Evolutionary conservation across 2,888 invertebrate species (phyloP), one percentile per base, ranked within the genome.

Genomic region (Lacanobia wlatinum): DNA sequence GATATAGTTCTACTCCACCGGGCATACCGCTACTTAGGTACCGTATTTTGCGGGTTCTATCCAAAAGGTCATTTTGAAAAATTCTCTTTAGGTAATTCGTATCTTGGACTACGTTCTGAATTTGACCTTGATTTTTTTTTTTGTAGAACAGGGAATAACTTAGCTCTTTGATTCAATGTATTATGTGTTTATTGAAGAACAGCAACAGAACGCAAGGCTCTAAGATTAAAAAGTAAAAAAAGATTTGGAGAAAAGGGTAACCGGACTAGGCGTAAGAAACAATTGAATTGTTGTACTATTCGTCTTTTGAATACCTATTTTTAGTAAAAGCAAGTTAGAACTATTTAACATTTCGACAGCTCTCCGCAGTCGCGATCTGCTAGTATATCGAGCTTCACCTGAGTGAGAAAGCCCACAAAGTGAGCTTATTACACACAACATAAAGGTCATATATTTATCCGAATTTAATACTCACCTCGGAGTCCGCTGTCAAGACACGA

Each of bases 151-250:
- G 40, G 21, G n/a, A 64, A 53, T 69, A 62, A 21, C 21, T 64
- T 60, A 70, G 55, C 34, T 78, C 71, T 53, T 78, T 62, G 48
- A 28, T 61, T 34, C 28, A 28, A 48, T 58, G 55, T 72, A 62
- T 52, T 53, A 59, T 59, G 58, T 83, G 74, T 79, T 58, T 69
- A 79, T 68, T 43, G 34, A 53, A 65, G 52, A 46, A 62, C 62
- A 68, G 79, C 73, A 83, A 79, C 83, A 68, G 23, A 79, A 83
- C 55, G 46, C 80, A 79, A 61, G 74, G 80, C 70, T 83, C 76
- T 75, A 68, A 80, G 67, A 75, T 73, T 67, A 53, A 46, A 55
- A 62, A 34, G 34, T 40, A 38, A 10, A n/a, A 40, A 9, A 21
- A 34, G 64, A 16, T 43, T 16, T 4, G 9, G 9, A 43, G 14